Evolutionary conservation across 2,797 vertebrate genomes (phyloP), one percentile per base, ranked within the genome.

Genomic region (Sebastes cheni): DNA sequence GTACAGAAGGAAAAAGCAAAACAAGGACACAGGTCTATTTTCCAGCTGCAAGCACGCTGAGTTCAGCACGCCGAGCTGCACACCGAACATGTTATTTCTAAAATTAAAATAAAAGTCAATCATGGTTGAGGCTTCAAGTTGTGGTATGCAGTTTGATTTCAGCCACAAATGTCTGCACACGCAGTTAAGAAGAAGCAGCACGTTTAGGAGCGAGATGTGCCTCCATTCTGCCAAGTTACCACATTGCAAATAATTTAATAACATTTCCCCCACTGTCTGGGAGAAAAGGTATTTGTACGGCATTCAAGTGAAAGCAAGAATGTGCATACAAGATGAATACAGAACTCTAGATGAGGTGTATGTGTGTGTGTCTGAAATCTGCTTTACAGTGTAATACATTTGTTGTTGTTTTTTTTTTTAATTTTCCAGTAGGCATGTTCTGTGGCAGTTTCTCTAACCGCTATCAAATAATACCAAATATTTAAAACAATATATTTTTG

Each of bases 91-190:
- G 46, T 30, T 36, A 60, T 71, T 81, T 64, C 8, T 52, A 27
- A 52, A 70, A 76, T 66, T 18, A 66, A 77, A 76, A 23, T 60
- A 20, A 60, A 71, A 86, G 62, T 66, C 62, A 81, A 46, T 59
- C 30, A 59, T 20, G 67, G 16, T n/a, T 71, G 25, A 77, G 39
- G 46, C 58, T 58, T 71, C 2, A 52, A 55, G 55, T 66, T 72
- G 58, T 34, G 66, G 64, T 67, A 42, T 66, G 42, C 13, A 58
- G 12, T 67, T 46, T 27, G 30, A 72, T 72, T 75, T 72, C 22
- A 55, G 34, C 46, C 55, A 73, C 73, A 77, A 25, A 80, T 34
- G 2, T 77, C 55, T 69, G 25, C 30, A 59, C 52, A 42, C 7
- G 20, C 59, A 82, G 50, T 61, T 72, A 29, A 22, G 22, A 73